Evolutionary conservation across 2,797 vertebrate species (phyloP), one percentile per base, ranked within the genome.

Genomic region (Numenius phaeopus): DNA sequence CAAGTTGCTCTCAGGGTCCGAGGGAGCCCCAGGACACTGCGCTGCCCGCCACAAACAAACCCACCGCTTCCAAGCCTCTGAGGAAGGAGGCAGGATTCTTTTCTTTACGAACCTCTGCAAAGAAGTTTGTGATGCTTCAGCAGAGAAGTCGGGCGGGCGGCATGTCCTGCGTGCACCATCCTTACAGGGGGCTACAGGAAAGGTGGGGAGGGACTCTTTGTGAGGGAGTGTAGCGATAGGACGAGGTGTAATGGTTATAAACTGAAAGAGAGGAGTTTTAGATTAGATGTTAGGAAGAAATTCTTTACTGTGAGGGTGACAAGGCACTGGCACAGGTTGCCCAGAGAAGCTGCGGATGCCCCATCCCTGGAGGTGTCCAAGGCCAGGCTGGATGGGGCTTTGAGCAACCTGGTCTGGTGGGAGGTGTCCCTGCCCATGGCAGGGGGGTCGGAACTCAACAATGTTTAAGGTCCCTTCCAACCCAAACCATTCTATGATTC

Each of bases 71-170:
- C 39, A 37, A 82, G 19, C 21, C 14, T 2, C 19, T 4, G 30
- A 32, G 22, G 17, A n/a, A 34, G 22, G 46, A 30, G 65, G 39
- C 13, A 40, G 47, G 30, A 54, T 4, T 37, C 3, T 80, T 82
- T 84, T 55, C 55, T 29, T 61, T 16, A 14, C 0, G 2, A 67
- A 11, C 5, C 16, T 39, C 49, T 55, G 62, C 37, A 16, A 17
- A 39, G 27, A 22, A 21, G 10, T 13, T 29, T 3, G 34, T 37
- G 57, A 10, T 40, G 34, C 18, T 11, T 29, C 21, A 17, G 57
- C 46, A 5, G 0, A 0, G 7, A 12, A 10, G 57, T 54, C 7
- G 30, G 23, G 23, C 24, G 3, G 0, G 0, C 1, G 11, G 3
- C 1, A 1, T 4, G 42, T 49, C 47, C 73, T 15, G 42, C 7